Percentiles rank a stretch among this genome's conserved stretches.
phyloP scores from a whole-genome alignment of 2,888 invertebrate genomes.

The Drosophila histrio region DNA sequence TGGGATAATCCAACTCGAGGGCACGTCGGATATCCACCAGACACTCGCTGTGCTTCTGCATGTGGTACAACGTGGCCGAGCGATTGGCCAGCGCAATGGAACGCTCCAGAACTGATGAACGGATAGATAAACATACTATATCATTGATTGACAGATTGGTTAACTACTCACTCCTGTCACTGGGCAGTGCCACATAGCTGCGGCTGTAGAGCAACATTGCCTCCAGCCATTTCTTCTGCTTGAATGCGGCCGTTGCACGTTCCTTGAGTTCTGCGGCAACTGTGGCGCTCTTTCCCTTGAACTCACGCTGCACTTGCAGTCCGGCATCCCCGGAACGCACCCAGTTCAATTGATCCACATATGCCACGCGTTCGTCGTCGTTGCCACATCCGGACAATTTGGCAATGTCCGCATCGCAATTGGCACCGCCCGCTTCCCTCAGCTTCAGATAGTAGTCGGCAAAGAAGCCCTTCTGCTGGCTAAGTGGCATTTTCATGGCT shows the following conservation, averaged over 20 bases:
- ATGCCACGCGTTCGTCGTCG: constrained; percentile 88
- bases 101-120: constrained; percentile 86
- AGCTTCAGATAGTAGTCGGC: constrained; percentile 87
- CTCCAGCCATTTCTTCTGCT: constrained; percentile 88
- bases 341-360: constrained; percentile 85
- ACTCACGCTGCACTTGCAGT: constrained; percentile 85
- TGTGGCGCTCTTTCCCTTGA: constrained; percentile 85
- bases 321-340: constrained; percentile 84
- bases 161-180: constrained; percentile 86
- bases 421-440: constrained; percentile 83
- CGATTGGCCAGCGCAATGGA: constrained; percentile 91
- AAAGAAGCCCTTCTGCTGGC: constrained; percentile 85
- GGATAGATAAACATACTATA: background rate
- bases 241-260: constrained; percentile 90
- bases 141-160: background rate
- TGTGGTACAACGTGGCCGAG: constrained; percentile 91
- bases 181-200: constrained; percentile 88
- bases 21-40: constrained; percentile 90
- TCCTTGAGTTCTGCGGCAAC: constrained; percentile 88
- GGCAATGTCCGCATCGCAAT: constrained; percentile 86
- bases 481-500: constrained; percentile 72
- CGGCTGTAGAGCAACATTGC: constrained; percentile 89
- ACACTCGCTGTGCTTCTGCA: constrained; percentile 88
- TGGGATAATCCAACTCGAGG: constrained; percentile 88
- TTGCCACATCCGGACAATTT: constrained; percentile 87